A percentile compares a stretch with the other conserved stretches of the same genome.
phyloP scores from a whole-genome alignment of 35 echinoderm and acorn worm species.

The Diadema setosum region DNA sequence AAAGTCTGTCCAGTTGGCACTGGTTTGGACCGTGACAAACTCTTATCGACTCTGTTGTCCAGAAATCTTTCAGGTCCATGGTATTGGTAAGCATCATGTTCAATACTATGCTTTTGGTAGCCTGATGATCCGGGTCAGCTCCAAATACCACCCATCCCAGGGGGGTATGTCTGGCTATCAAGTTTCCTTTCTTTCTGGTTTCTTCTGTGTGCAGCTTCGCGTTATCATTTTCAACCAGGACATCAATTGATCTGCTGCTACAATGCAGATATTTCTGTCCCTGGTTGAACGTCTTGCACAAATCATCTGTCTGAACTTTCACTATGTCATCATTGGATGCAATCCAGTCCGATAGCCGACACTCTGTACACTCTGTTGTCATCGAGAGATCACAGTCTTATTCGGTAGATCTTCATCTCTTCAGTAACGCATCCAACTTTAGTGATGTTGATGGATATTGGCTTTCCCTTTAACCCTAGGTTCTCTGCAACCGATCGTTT shows the following conservation, averaged over 20 bases:
- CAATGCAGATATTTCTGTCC: background rate
- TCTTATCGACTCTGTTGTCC: no score
- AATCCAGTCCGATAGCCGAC: background rate
- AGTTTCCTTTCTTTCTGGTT: slow-evolving; percentile 12
- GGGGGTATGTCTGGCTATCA: no score
- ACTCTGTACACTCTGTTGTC: no score
- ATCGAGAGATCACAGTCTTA: no score
- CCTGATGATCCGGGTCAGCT: no score
- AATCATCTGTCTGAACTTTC: background rate
- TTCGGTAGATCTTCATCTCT: no score
- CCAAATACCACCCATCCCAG: no score
- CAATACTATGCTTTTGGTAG: slow-evolving; percentile 9
- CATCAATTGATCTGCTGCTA: slow-evolving; percentile 37
- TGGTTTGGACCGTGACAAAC: background rate
- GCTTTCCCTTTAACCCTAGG: slow-evolving; percentile 18
- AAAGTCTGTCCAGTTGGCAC: slow-evolving; percentile 8
- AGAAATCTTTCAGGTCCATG: slow-evolving; percentile 30
- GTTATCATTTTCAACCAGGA: slow-evolving; percentile 57
- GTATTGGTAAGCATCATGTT: background rate
- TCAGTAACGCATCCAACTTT: slow-evolving; percentile 13
- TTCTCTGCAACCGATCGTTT: no score
- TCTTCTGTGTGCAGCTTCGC: slow-evolving; percentile 39
- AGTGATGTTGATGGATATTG: no score
- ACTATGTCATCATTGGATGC: slow-evolving; percentile 9
- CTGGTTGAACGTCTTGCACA: background rate